Base-by-base conservation (phyloP, 2,113 vertebrate species). In the Osmerus eperlanus region DNA sequence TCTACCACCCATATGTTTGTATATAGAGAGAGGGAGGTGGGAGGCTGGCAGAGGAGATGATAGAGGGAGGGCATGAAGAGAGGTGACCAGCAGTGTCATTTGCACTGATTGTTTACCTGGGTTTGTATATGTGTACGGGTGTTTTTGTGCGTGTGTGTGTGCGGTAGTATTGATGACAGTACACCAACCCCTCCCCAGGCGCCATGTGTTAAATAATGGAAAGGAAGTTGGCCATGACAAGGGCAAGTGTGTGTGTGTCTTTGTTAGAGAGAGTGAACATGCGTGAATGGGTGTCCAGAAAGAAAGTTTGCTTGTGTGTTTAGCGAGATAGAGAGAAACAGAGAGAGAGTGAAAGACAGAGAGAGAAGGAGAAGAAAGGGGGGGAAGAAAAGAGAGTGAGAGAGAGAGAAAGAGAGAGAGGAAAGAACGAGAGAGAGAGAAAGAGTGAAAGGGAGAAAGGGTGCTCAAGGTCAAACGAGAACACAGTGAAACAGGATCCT, bases 141-240 rank as follows among this genome's bases (percentile, higher is more conserved):
- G 9, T 11, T 4, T 3, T 1, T 12, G 41, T 47, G 41, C 7
- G 41, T 47, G 8, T 47, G 41, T 47, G 41, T 47, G 41, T 47
- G 41, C 41, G 41, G 41, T 47, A 80, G 71, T 75, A 86, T 89
- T 87, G 86, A 82, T 77, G 81, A 77, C 76, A 73, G 68, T 71
- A 80, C 77, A 85, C 75, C 80, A 80, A 78, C 76, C 84, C 73
- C 71, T 81, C 52, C 83, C 83, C 84, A 82, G 86, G 86, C 77
- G 85, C 81, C 75, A 74, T 21, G 73, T 68, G 70, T 78, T 91
- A 89, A 91, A 92, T 92, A 92, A 91, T 91, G 88, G 85, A 71
- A 75, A 89, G 41, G 41, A 47, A 47, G 41, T 12, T 47, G 41
- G 41, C 41, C 9, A 7, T 9, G 41, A 47, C 41, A 47, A 0